Percentiles rank a stretch among this genome's conserved stretches.
Conservation (phyloP, 2,113 vertebrate species). For the Zootoca vivipara region DNA sequence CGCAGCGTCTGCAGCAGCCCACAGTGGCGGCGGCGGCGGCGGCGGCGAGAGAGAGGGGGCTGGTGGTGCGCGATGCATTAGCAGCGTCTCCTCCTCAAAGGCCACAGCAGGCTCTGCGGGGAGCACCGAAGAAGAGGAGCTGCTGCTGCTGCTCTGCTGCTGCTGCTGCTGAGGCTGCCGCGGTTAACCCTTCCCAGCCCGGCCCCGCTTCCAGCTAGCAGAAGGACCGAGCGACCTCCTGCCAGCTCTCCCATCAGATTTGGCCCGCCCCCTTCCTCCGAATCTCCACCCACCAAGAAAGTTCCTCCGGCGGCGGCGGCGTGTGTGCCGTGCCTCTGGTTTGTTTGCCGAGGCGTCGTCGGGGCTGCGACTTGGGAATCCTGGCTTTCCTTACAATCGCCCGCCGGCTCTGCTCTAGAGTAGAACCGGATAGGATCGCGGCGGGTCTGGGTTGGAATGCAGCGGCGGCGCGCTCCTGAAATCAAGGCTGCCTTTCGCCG, state of each 20-base stretch:
- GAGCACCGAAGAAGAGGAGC: constrained; percentile 5
- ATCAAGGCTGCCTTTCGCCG: not conserved
- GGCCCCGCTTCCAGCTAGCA: not conserved
- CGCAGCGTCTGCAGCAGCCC: constrained; percentile 33
- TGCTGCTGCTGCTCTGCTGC: not conserved
- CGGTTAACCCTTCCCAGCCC: constrained; percentile 42
- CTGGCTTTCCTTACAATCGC: not conserved
- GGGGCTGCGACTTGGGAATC: not conserved
- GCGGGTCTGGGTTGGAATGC: not conserved
- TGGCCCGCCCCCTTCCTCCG: constrained; percentile 34
- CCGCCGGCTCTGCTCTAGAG: not conserved
- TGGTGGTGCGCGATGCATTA: not conserved
- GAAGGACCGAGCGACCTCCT: not conserved
- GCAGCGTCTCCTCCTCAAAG: constrained; percentile 7
- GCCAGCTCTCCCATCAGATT: constrained; percentile 18
- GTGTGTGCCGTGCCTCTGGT: not conserved
- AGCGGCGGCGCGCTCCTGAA: not conserved
- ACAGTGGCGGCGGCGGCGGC: no score
- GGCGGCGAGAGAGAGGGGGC: not conserved
- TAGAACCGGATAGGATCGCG: not conserved
- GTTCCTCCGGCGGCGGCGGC: not conserved
- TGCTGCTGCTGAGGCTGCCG: not conserved
- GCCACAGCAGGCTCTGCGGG: constrained; percentile 33
- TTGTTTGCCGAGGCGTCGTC: not conserved
- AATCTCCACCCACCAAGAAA: constrained; percentile 36